Evolutionary conservation across 1,140 invertebrate genomes (phyloP).

Genomic region (Drosophila malerkotliana): DNA sequence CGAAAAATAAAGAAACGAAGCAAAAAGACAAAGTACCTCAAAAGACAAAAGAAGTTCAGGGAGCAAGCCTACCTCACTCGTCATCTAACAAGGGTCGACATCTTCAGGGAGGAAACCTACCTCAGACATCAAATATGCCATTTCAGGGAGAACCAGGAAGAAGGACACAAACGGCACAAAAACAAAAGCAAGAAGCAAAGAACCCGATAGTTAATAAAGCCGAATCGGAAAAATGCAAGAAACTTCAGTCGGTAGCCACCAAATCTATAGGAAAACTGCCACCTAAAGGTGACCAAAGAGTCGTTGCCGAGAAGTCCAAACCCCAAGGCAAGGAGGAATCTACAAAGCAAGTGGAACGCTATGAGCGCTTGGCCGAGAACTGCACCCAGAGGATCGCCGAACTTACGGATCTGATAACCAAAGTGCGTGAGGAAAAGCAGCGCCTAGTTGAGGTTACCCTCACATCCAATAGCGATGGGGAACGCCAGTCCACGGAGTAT

Average conservation of each 20-base stretch:
- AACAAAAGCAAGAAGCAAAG: background rate
- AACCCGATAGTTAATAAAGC: background rate
- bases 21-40: background rate
- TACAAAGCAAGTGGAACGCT: conserved; percentile 51
- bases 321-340: conserved; percentile 9
- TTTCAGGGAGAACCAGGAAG: too few species aligned
- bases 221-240: background rate
- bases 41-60: background rate
- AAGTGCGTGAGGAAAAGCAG: conserved; percentile 80
- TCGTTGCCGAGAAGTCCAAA: background rate
- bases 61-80: background rate
- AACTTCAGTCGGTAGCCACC: background rate
- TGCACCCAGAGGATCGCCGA: conserved; percentile 77
- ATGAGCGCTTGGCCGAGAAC: conserved; percentile 70
- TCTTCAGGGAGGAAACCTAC: background rate
- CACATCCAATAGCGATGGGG: conserved; percentile 73
- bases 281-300: background rate
- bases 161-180: background rate
- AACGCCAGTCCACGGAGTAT: conserved; percentile 78
- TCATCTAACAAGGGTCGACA: background rate
- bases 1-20: background rate
- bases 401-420: conserved; percentile 70
- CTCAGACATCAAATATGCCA: too few species aligned
- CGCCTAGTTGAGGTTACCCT: conserved; percentile 76
- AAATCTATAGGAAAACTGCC: background rate